phyloP scores from a whole-genome alignment of 2,888 invertebrate species.

The Aelia acuminata region DNA sequence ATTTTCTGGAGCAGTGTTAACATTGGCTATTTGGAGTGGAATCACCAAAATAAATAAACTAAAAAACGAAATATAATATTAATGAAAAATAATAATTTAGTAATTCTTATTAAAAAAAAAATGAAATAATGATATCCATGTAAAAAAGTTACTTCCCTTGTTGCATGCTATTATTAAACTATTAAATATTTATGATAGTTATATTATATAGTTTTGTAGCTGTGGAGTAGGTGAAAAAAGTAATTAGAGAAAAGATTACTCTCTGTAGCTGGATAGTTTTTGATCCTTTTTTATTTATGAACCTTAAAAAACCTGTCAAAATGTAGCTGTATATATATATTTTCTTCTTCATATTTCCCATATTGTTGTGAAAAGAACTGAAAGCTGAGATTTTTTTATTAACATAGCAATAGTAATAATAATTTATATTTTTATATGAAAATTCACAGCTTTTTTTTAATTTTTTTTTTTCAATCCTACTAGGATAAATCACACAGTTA shows the following conservation, averaged over 20 bases:
- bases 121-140: background rate
- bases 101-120: background rate
- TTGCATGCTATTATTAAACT: background rate
- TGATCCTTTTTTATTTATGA: background rate
- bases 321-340: background rate
- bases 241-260: background rate
- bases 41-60: background rate
- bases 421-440: no score
- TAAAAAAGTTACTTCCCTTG: background rate
- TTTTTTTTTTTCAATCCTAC: no score
- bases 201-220: background rate
- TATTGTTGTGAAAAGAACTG: background rate
- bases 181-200: background rate
- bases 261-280: background rate
- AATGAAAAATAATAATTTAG: background rate
- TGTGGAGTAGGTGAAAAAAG: background rate
- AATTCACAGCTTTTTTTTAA: no score
- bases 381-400: background rate
- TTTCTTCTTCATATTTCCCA: background rate
- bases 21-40: background rate
- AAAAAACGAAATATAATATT: background rate
- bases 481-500: no score
- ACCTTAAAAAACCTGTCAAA: background rate
- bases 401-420: no score
- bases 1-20: background rate